phyloP scores from a whole-genome alignment of 2,888 invertebrate species.

The Zygothrica quintamaculata region DNA sequence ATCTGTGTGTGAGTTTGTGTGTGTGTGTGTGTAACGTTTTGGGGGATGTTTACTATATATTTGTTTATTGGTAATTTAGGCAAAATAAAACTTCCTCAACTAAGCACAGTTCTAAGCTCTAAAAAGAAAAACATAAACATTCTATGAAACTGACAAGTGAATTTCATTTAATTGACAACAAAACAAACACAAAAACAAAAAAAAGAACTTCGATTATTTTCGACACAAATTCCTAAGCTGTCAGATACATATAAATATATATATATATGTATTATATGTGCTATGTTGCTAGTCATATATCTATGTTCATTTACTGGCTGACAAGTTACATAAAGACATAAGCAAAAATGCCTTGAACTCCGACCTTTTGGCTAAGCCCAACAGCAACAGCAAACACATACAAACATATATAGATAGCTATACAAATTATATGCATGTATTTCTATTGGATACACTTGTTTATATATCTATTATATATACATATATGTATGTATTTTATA shows the following conservation, averaged over 20 bases:
- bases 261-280: neutral
- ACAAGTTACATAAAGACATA: conserved; percentile 49
- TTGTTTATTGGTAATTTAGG: no score
- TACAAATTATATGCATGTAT: conserved; percentile 36
- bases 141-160: no score
- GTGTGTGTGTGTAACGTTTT: no score
- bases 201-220: neutral
- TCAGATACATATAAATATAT: conserved; percentile 6
- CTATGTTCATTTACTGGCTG: conserved; percentile 24
- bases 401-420: conserved; percentile 34
- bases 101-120: no score
- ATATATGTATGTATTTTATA: conserved; percentile 1
- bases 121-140: no score
- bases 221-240: neutral
- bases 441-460: conserved; percentile 5
- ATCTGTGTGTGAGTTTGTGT: no score
- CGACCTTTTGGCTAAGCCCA: conserved; percentile 57
- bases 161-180: neutral
- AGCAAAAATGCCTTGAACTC: conserved; percentile 64
- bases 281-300: neutral
- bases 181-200: neutral
- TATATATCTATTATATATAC: conserved; percentile 2
- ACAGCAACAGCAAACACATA: conserved; percentile 29
- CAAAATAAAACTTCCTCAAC: no score
- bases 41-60: no score